Evolutionary conservation across 2,113 vertebrate genomes (phyloP).

Genomic region (Aythya baeri): DNA sequence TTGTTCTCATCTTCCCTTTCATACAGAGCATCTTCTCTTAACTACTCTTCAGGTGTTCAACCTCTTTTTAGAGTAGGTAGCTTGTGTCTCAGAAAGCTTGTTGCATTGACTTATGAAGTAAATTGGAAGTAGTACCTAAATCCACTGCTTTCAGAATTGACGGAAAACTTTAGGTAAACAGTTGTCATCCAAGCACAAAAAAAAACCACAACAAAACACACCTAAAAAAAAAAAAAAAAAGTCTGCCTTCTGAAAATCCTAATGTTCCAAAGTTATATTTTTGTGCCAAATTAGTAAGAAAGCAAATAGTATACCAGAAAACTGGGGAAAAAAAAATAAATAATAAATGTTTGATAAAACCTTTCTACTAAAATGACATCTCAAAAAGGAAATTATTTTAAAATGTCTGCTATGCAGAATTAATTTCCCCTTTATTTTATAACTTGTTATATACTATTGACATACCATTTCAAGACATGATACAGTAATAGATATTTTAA

Average conservation of each 20-base stretch:
- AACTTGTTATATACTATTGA: neutral
- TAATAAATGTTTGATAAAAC: neutral
- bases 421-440: neutral
- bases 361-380: neutral
- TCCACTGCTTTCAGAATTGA: no score
- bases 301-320: neutral
- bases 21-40: fast-evolving
- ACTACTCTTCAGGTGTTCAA: neutral
- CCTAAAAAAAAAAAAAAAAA: neutral
- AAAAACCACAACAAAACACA: neutral
- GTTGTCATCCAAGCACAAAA: no score
- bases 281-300: neutral
- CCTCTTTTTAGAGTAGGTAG: no score
- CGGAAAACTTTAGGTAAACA: no score
- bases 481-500: neutral
- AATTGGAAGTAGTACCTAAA: no score
- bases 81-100: no score
- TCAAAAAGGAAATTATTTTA: neutral
- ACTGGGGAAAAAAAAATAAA: neutral
- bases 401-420: neutral
- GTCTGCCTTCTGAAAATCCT: neutral
- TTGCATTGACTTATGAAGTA: no score
- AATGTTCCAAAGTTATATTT: neutral
- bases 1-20: neutral
- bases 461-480: neutral